Conservation (phyloP, 2,113 vertebrate species). For the Gymnogyps californianus region DNA sequence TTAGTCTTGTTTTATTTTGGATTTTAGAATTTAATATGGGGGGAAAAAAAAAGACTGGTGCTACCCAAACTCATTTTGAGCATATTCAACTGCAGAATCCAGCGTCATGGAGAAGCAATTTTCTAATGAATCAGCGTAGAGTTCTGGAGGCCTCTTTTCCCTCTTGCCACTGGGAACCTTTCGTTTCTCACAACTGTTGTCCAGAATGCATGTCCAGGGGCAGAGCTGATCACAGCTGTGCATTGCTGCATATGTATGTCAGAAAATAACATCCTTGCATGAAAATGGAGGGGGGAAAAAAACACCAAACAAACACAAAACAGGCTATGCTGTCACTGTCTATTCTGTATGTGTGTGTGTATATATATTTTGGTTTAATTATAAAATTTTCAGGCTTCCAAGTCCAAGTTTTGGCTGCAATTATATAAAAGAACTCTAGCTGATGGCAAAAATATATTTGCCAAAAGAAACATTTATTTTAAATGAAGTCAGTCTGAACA, state of each 20-base stretch:
- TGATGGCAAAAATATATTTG: background rate
- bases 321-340: background rate
- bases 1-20: background rate
- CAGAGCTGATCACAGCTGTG: background rate
- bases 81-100: background rate
- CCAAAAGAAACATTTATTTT: conserved; percentile 55
- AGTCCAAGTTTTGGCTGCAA: background rate
- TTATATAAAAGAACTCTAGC: background rate
- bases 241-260: background rate
- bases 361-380: background rate
- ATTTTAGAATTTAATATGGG: background rate
- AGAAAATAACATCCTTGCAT: background rate
- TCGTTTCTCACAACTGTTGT: background rate
- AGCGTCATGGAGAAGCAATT: background rate
- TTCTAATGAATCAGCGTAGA: background rate
- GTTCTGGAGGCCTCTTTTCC: background rate
- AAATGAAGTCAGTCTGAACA: conserved; percentile 59
- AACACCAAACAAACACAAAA: background rate
- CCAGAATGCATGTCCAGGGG: background rate
- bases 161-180: background rate
- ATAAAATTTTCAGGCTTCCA: background rate
- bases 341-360: background rate
- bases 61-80: background rate
- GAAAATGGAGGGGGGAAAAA: background rate
- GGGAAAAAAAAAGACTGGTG: background rate